These are phyloP conservation scores for Drosophila sproati DNA, from an alignment of 1,140 invertebrate genomes.

Conservation along the genomic window DNA sequence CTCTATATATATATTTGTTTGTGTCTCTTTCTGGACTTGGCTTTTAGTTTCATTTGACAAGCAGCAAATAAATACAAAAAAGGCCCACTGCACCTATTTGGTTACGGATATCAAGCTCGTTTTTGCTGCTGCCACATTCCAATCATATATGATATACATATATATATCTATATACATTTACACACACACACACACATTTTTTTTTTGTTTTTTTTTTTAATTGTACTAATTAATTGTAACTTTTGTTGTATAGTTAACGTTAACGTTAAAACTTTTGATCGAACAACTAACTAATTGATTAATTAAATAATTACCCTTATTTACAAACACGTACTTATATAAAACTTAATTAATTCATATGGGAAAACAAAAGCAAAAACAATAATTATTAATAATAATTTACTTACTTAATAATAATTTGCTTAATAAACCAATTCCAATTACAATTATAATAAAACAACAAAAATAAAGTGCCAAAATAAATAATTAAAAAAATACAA, in stretches of 20 bases:
- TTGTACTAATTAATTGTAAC: conserved; percentile 43
- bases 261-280: conserved; percentile 11
- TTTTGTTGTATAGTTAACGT: conserved; percentile 52
- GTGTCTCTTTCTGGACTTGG: conserved; percentile 42
- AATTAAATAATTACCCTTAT: conserved; percentile 36
- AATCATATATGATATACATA: not conserved
- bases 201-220: conserved; percentile 42
- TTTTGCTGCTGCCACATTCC: conserved; percentile 36
- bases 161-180: conserved; percentile 19
- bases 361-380: conserved; percentile 41
- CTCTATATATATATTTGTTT: not conserved
- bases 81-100: conserved; percentile 32
- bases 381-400: conserved; percentile 55
- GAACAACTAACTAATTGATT: conserved; percentile 41
- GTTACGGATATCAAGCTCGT: not conserved
- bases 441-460: conserved; percentile 44
- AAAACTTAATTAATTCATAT: conserved; percentile 18
- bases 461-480: conserved; percentile 77
- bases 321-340: conserved; percentile 40
- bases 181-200: conserved; percentile 5
- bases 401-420: conserved; percentile 57
- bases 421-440: conserved; percentile 69
- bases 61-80: conserved; percentile 82
- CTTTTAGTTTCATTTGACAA: conserved; percentile 84
- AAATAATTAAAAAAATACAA: conserved; percentile 46